A percentile compares a stretch with the other conserved stretches of the same genome.
phyloP scores from a whole-genome alignment of 1,140 invertebrate genomes.

The Dreissena rostriformis region DNA sequence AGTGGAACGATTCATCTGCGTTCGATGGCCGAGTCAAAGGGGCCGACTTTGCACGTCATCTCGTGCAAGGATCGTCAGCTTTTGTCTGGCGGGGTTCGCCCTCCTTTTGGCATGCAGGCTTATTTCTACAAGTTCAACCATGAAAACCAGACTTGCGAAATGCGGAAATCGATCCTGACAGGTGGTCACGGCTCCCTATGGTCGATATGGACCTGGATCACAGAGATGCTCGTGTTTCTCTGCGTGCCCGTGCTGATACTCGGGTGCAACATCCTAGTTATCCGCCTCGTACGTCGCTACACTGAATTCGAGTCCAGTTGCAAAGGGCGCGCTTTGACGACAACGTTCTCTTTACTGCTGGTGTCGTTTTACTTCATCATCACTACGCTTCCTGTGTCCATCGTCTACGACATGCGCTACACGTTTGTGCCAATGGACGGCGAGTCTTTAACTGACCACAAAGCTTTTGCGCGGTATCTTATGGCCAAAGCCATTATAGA shows the following conservation, averaged over 20 bases:
- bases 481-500: slow-evolving; percentile 66
- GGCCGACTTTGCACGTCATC: slow-evolving; percentile 89
- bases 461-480: slow-evolving; percentile 60
- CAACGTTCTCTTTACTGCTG: slow-evolving; percentile 73
- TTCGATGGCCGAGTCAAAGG: slow-evolving; percentile 93
- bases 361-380: slow-evolving; percentile 77
- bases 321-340: slow-evolving; percentile 47
- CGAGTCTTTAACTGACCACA: slow-evolving; percentile 53
- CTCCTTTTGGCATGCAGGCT: slow-evolving; percentile 67
- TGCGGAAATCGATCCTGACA: slow-evolving; percentile 53
- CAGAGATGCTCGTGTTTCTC: slow-evolving; percentile 71
- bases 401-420: slow-evolving; percentile 68
- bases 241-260: slow-evolving; percentile 71
- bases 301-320: slow-evolving; percentile 27
- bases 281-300: slow-evolving; percentile 56
- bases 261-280: slow-evolving; percentile 70
- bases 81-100: slow-evolving; percentile 56
- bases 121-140: slow-evolving; percentile 74
- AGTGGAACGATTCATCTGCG: slow-evolving; percentile 93
- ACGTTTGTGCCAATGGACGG: slow-evolving; percentile 50
- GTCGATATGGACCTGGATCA: slow-evolving; percentile 70
- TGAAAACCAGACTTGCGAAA: slow-evolving; percentile 58
- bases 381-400: slow-evolving; percentile 73
- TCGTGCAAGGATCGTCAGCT: slow-evolving; percentile 86
- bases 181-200: slow-evolving; percentile 62